Evolutionary conservation across 2,113 vertebrate species (phyloP).

Genomic region (Camelus bactrianus): DNA sequence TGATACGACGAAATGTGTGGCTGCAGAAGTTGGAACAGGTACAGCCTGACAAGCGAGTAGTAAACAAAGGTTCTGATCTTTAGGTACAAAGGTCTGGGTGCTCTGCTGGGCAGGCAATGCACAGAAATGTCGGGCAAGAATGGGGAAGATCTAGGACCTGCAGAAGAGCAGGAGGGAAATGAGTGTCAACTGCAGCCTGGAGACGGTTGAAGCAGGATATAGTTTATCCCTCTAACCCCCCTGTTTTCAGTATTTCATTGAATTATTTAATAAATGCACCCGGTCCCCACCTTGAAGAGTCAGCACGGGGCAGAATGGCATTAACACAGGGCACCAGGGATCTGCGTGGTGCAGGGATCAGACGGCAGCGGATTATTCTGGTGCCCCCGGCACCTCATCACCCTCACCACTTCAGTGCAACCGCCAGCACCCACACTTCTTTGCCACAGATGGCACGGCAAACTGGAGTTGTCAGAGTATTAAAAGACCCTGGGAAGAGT

Average conservation of each 20-base stretch:
- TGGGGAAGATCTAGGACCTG: too few relatives aligned
- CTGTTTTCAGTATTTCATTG: not conserved
- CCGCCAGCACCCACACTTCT: rapidly evolving
- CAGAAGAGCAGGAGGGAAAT: not conserved
- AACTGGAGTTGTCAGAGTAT: not conserved
- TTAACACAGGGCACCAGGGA: rapidly evolving
- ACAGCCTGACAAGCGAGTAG: not conserved
- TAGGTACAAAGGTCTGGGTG: not conserved
- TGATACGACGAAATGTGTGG: not conserved
- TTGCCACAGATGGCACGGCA: too few relatives aligned
- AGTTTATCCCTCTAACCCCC: not conserved
- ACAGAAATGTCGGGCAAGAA: not conserved
- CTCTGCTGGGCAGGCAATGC: rapidly evolving
- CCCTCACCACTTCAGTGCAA: too few relatives aligned
- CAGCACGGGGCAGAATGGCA: not conserved
- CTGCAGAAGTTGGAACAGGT: rapidly evolving
- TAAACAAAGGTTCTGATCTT: not conserved
- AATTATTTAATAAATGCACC: not conserved
- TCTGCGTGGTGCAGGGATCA: too few relatives aligned
- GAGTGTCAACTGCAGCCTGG: too few relatives aligned
- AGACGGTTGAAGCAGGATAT: not conserved
- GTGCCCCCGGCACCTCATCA: rapidly evolving
- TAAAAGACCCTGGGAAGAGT: not conserved
- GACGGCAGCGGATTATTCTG: rapidly evolving
- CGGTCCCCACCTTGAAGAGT: not conserved